These are phyloP conservation scores for Nudaria mundana DNA, from an alignment of 2,888 invertebrate genomes.

Conservation along the genomic window DNA sequence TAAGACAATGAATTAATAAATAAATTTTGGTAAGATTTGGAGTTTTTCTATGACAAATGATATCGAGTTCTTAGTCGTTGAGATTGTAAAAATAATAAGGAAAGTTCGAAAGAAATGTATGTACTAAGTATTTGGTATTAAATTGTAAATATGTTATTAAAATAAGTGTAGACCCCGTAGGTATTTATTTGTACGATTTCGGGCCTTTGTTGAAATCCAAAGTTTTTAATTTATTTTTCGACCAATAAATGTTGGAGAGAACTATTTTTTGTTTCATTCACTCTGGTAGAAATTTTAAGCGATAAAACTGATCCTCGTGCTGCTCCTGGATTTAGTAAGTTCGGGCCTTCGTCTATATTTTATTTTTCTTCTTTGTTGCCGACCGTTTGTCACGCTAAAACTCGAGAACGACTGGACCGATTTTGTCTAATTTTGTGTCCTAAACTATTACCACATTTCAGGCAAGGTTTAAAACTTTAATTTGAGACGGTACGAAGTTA, in stretches of 20 bases:
- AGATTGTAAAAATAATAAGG: constrained; percentile 30
- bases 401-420: too few relatives aligned
- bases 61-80: constrained; percentile 11
- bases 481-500: too few relatives aligned
- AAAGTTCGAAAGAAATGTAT: constrained; percentile 49
- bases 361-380: too few relatives aligned
- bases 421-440: too few relatives aligned
- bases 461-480: too few relatives aligned
- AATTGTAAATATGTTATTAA: constrained; percentile 76
- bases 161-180: constrained; percentile 71
- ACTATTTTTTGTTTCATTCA: constrained; percentile 52
- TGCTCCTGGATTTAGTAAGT: too few relatives aligned
- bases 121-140: constrained; percentile 55
- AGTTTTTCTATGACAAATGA: constrained; percentile 3
- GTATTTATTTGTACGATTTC: constrained; percentile 80
- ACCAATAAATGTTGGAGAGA: constrained; percentile 82
- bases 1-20: constrained; percentile 24
- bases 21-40: constrained; percentile 8
- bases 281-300: too few relatives aligned
- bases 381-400: too few relatives aligned
- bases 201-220: constrained; percentile 80
- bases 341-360: too few relatives aligned
- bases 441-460: too few relatives aligned
- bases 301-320: too few relatives aligned
- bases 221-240: constrained; percentile 82